Evolutionary conservation across 2,888 invertebrate species (phyloP).

Genomic region (Apoda limacodes): DNA sequence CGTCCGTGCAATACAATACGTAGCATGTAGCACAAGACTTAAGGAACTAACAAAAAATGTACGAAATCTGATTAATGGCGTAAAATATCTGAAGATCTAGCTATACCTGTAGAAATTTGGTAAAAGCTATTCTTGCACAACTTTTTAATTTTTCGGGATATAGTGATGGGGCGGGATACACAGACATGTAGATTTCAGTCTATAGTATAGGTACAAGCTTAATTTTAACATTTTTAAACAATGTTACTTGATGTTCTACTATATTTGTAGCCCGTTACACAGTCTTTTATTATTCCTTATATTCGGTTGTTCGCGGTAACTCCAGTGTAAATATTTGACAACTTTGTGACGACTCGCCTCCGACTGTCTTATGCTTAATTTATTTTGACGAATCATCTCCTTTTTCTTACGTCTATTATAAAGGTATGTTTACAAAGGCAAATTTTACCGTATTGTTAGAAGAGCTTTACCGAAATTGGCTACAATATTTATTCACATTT

Average conservation of each 20-base stretch:
- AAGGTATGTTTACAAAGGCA: constrained; percentile 35
- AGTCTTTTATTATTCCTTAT: constrained; percentile 36
- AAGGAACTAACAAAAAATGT: too few species aligned
- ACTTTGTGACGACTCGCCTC: constrained; percentile 42
- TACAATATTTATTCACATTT: too few species aligned
- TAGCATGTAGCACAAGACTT: too few species aligned
- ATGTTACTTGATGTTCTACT: too few species aligned
- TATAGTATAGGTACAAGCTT: too few species aligned
- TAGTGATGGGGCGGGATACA: too few species aligned
- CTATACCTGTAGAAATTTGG: constrained; percentile 1
- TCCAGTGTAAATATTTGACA: constrained; percentile 59
- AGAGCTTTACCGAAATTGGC: constrained; percentile 3
- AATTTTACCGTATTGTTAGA: constrained; percentile 14
- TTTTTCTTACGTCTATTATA: constrained; percentile 28
- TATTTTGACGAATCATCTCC: constrained; percentile 68
- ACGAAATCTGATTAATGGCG: too few species aligned
- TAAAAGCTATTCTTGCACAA: constrained; percentile 6
- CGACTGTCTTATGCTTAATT: constrained; percentile 65
- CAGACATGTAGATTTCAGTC: too few species aligned
- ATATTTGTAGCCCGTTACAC: too few species aligned
- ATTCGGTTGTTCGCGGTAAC: constrained; percentile 23
- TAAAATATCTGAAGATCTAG: too few species aligned
- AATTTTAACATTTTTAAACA: too few species aligned
- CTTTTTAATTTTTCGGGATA: not conserved
- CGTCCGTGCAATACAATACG: too few species aligned